Evolutionary conservation across 2,888 invertebrate genomes (phyloP), one percentile per base, ranked within the genome.

Genomic region (Catocala sponsa): DNA sequence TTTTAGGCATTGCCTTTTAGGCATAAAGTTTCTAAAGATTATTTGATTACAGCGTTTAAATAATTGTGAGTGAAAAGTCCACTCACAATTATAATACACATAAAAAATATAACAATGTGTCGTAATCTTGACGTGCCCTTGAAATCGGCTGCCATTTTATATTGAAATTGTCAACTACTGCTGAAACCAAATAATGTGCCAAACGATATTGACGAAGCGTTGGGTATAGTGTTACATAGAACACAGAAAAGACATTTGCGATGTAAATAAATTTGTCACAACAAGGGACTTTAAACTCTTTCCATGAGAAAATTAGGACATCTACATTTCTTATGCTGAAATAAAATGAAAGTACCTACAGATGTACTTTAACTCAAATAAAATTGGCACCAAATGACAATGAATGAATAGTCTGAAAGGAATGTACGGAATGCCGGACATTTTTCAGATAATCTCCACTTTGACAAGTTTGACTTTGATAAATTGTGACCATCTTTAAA

Each of bases 331-430:
- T 61, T 11, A 46, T 58, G 65, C 53, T 44, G 70, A 74, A 82
- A 80, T 66, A 68, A 66, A 71, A 65, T 59, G 68, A 72, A 72
- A 72, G 67, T 66, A 65, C 4, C 2, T 4, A 15, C 71, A 60
- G 67, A 62, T 70, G 67, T 67, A 68, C 55, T 67, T 69, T 63
- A 38, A 35, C 65, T 53, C 42, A 47, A 63, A 60, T 55, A 51
- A 56, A 63, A 69, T 69, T 64, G 70, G 75, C 76, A 70, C 72
- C 61, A 64, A 59, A 61, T 60, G 59, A 63, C 62, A 65, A 70
- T 68, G 54, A 57, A 59, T 65, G 67, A 63, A 69, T 12, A 42
- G 57, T 52, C 47, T 55, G 55, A 63, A 60, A 63, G 55, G 60
- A 80, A 78, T 72, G 66, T 69, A 52, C 43, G 42, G 67, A 71